Base-by-base conservation (phyloP, 2,797 vertebrate species). In the Pangasius larnaudii region DNA sequence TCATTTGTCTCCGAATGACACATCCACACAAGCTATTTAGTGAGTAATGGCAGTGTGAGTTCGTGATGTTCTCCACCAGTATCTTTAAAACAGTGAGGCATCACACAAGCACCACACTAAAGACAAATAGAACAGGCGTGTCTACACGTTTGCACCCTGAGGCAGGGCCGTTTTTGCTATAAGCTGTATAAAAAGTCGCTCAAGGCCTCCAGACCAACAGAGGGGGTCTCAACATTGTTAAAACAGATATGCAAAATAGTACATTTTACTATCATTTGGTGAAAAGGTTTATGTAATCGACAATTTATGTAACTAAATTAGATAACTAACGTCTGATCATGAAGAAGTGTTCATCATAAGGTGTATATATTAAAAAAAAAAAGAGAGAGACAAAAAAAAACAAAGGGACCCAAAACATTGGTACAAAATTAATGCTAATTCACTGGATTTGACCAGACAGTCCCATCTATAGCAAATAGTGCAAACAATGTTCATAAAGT, bases 1-100 rank as follows among this genome's bases (percentile, higher is more conserved):
- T 46, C 24, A 79, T 78, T 51, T 78, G 53, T 80, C 53, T 36
- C 53, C 22, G 77, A 79, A 56, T 79, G 77, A 79, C 53, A 80
- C n/a, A 53, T 59, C 19, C 22, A 39, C 19, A 33, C 53, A 36
- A 79, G 53, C n/a, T 79, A 59, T 59, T 80, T 80, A 58, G 56
- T 59, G 53, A 58, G 19, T 80, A 59, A 80, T 80, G 33, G 53
- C 5, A 24, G 53, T 5, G 33, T 27, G 78, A 80, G 33, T 36
- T 80, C 39, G 75, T 33, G 49, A 78, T 19, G 51, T 36, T 59
- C 33, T 59, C 19, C 2, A 59, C 19, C 56, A 36, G 30, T 33
- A 33, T 58, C 10, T 0, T 24, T 36, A 33, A 36, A 79, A 36
- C 3, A 1, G 36, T 79, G 30, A 39, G 19, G 22, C 56, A 13